Evolutionary conservation across 2,888 invertebrate genomes (phyloP).

Genomic region (Ochropacha duplaris): DNA sequence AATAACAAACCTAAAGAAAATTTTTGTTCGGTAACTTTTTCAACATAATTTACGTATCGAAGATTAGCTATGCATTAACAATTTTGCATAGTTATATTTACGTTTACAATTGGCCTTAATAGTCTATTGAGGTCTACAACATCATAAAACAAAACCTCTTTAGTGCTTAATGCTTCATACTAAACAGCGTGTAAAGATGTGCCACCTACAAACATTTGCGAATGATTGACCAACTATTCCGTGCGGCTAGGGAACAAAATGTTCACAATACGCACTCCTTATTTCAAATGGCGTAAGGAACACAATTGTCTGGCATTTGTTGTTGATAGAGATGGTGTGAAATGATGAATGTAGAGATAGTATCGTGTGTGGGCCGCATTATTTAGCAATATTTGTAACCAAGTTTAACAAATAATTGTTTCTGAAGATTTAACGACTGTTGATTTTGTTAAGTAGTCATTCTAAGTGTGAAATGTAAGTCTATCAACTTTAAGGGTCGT

Average conservation of each 20-base stretch:
- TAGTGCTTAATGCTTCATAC: conserved; percentile 24
- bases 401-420: conserved; percentile 9
- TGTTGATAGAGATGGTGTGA: background rate
- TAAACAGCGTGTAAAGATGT: conserved; percentile 18
- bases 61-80: background rate
- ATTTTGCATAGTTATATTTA: background rate
- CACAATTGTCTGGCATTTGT: background rate
- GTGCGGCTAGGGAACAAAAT: background rate
- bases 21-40: background rate
- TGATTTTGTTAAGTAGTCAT: conserved; percentile 11
- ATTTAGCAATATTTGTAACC: conserved; percentile 8
- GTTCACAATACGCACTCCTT: background rate
- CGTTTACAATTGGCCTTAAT: conserved; percentile 17
- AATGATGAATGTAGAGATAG: background rate
- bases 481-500: too few species aligned
- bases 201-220: conserved; percentile 1
- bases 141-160: conserved; percentile 39
- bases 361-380: conserved; percentile 1
- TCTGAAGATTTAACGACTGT: conserved; percentile 6
- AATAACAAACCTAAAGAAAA: too few species aligned
- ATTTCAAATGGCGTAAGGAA: background rate
- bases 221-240: background rate
- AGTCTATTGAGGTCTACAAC: conserved; percentile 24
- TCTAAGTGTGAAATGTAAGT: too few species aligned
- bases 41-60: background rate